Conservation (phyloP, 1,140 invertebrate species). For the Eurosta solidaginis region DNA sequence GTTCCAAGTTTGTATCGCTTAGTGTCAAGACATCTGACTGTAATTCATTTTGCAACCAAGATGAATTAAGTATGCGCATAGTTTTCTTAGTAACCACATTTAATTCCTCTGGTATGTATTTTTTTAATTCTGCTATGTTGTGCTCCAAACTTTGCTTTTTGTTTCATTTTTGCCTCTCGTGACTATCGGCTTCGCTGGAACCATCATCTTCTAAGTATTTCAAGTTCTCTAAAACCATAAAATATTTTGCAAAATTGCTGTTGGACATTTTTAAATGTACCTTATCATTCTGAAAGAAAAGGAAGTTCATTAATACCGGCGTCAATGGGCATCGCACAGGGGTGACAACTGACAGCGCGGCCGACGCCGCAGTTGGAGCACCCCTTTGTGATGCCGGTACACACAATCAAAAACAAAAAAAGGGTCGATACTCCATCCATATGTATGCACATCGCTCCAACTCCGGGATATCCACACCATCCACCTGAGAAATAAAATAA, state of each 20-base stretch:
- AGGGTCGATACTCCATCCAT: too few relatives aligned
- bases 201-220: background rate
- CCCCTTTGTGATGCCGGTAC: too few relatives aligned
- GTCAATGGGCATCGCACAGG: too few relatives aligned
- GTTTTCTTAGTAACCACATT: background rate
- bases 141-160: background rate
- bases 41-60: background rate
- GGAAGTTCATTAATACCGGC: too few relatives aligned
- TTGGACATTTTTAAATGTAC: background rate
- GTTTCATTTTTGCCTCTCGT: background rate
- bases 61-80: background rate
- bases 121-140: constrained; percentile 29
- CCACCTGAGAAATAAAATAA: too few relatives aligned
- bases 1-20: background rate
- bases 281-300: background rate
- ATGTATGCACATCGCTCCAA: too few relatives aligned
- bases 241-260: constrained; percentile 28
- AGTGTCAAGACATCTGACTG: background rate
- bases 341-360: too few relatives aligned
- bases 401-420: too few relatives aligned
- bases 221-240: background rate
- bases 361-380: too few relatives aligned
- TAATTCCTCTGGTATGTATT: background rate
- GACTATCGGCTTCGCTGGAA: too few relatives aligned
- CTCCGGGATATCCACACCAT: too few relatives aligned